Base-by-base conservation (phyloP, 2,888 invertebrate genomes). In the Corythucha ciliata region DNA sequence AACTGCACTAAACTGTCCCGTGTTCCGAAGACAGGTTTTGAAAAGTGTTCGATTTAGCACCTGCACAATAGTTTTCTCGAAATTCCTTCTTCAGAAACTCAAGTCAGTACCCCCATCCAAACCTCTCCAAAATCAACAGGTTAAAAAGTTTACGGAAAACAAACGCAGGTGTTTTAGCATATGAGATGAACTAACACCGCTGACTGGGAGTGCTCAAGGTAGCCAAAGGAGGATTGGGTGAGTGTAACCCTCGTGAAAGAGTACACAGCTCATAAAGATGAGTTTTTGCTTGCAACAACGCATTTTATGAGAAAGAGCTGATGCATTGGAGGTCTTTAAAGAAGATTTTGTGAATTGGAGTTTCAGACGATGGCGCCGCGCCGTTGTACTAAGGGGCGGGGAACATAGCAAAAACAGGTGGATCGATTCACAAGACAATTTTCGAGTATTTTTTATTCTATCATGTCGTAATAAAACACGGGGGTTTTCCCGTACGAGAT, bases 401-500 rank as follows among this genome's bases (percentile, higher is more conserved):
- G 76, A 76, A 58, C 84, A 85, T 65, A 77, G 73, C 63, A 72
- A 75, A 58, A 74, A n/a, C n/a, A n/a, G n/a, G n/a, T n/a, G n/a
- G n/a, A n/a, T n/a, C n/a, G n/a, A n/a, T n/a, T n/a, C n/a, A n/a
- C n/a, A n/a, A n/a, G n/a, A n/a, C n/a, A n/a, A n/a, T n/a, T n/a
- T n/a, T n/a, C n/a, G n/a, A n/a, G n/a, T n/a, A n/a, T n/a, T n/a
- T n/a, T n/a, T n/a, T n/a, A n/a, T n/a, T n/a, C n/a, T n/a, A n/a
- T n/a, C n/a, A n/a, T n/a, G n/a, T n/a, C n/a, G n/a, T n/a, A n/a
- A n/a, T n/a, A n/a, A n/a, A n/a, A n/a, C n/a, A n/a, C n/a, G n/a
- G n/a, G n/a, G n/a, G n/a, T n/a, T n/a, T n/a, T n/a, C n/a, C n/a
- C n/a, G n/a, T n/a, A n/a, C n/a, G n/a, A n/a, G n/a, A n/a, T n/a